A percentile compares a stretch with the other conserved stretches of the same genome.
These are phyloP conservation scores for Drosophila eugracilis DNA, from an alignment of 1,140 invertebrate genomes.

Conservation along the genomic window DNA sequence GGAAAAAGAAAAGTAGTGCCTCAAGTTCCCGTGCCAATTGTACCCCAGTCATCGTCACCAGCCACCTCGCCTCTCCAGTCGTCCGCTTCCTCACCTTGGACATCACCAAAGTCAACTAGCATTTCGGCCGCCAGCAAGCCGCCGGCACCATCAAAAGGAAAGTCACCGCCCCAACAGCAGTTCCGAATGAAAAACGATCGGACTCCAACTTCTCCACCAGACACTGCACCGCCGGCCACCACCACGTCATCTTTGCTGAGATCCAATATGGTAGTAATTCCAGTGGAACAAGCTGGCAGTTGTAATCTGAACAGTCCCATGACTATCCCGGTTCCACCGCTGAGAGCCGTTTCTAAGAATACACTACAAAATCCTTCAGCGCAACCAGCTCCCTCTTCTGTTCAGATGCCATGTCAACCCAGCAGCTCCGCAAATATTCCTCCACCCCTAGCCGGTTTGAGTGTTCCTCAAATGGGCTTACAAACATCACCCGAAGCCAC, in stretches of 20 bases:
- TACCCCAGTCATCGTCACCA: constrained; percentile 32
- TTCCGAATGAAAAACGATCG: constrained; percentile 47
- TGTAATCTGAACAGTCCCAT: constrained; percentile 50
- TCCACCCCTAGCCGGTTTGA: constrained; percentile 71
- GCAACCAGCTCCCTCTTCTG: background rate
- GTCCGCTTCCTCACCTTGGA: background rate
- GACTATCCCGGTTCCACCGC: constrained; percentile 71
- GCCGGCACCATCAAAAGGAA: constrained; percentile 5
- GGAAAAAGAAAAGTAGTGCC: constrained; percentile 41
- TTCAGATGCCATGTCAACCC: background rate
- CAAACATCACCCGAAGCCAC: constrained; percentile 2
- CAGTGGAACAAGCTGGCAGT: constrained; percentile 50
- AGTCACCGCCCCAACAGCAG: constrained; percentile 21
- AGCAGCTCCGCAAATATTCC: constrained; percentile 30
- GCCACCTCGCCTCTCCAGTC: constrained; percentile 19
- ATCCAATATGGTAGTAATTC: constrained; percentile 82
- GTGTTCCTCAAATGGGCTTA: constrained; percentile 7
- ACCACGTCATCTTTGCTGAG: constrained; percentile 56
- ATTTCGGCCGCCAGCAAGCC: background rate
- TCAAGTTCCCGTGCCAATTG: constrained; percentile 48
- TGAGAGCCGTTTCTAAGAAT: constrained; percentile 73
- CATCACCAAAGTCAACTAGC: constrained; percentile 28
- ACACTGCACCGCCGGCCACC: background rate
- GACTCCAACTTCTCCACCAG: constrained; percentile 12
- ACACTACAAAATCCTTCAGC: constrained; percentile 43